Evolutionary conservation across 2,113 vertebrate species (phyloP), one percentile per base, ranked within the genome.

Genomic region (Grus americana): DNA sequence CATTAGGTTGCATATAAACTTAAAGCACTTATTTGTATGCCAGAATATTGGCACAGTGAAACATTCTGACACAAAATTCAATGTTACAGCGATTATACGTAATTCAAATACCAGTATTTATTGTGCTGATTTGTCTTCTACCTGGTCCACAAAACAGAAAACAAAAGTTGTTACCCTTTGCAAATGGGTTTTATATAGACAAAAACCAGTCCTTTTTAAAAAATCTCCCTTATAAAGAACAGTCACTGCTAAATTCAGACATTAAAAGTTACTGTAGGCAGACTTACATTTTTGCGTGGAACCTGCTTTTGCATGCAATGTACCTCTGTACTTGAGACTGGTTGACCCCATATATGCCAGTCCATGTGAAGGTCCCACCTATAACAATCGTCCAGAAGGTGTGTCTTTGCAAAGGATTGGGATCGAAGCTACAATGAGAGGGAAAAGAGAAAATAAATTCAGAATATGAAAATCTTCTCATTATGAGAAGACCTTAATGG

Each of bases 241-340:
- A 79, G 6, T 47, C 32, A 30, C 10, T 82, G 36, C 21, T 82
- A 32, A 78, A 91, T 49, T 89, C 71, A 95, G 42, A 63, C 8
- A n/a, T 75, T 46, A 82, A 62, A 66, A 74, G 75, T 86, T 70
- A 68, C 47, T 68, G 52, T 10, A 83, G 46, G 65, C 79, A 92
- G 52, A 82, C 99, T 99, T 98, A 99, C 99, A 99, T 11, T 98
- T 99, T 99, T 83, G 99, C 99, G 0, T 99, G 99, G 71, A 98
- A 97, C 93, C 98, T 97, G 95, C 32, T 99, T 98, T 99, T 99
- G 98, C 99, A 99, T 55, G 99, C 98, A 93, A 99, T 98, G 91
- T 99, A 99, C 98, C 99, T 98, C 95, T 99, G 99, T 79, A 99
- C 99, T 97, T 99, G 99, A 46, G 99, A 98, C 83, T 99, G 99